phyloP scores from a whole-genome alignment of 2,888 invertebrate species.

The Sinhomidia bicolor region DNA sequence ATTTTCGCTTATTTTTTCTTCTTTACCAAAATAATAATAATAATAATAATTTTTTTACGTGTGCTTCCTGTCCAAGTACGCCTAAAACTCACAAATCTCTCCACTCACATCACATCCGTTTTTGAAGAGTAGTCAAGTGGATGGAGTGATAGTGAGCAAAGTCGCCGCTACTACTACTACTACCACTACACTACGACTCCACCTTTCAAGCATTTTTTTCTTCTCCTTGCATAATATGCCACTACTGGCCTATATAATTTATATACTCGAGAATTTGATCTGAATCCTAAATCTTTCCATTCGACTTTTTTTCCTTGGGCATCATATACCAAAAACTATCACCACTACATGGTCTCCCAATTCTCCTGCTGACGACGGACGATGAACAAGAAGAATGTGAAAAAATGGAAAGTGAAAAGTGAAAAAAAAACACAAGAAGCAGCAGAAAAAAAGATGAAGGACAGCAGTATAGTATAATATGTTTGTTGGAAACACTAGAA shows the following conservation, averaged over 20 bases:
- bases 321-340: background rate
- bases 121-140: conserved; percentile 45
- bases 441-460: background rate
- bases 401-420: conserved; percentile 40
- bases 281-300: conserved; percentile 41
- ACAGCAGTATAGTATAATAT: background rate
- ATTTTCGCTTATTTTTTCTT: background rate
- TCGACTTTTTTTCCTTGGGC: background rate
- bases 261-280: conserved; percentile 37
- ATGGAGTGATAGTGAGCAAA: conserved; percentile 13
- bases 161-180: background rate
- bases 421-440: background rate
- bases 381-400: conserved; percentile 17
- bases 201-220: background rate
- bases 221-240: background rate
- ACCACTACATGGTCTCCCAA: conserved; percentile 25
- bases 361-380: conserved; percentile 36
- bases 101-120: conserved; percentile 51
- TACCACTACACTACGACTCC: background rate
- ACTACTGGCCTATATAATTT: conserved; percentile 39
- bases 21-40: too few relatives aligned
- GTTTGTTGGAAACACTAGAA: background rate
- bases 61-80: conserved; percentile 16
- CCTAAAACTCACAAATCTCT: conserved; percentile 54
- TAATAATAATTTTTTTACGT: conserved; percentile 18